Base-by-base conservation (phyloP, 2,888 invertebrate species). In the Mythimna ferrago region DNA sequence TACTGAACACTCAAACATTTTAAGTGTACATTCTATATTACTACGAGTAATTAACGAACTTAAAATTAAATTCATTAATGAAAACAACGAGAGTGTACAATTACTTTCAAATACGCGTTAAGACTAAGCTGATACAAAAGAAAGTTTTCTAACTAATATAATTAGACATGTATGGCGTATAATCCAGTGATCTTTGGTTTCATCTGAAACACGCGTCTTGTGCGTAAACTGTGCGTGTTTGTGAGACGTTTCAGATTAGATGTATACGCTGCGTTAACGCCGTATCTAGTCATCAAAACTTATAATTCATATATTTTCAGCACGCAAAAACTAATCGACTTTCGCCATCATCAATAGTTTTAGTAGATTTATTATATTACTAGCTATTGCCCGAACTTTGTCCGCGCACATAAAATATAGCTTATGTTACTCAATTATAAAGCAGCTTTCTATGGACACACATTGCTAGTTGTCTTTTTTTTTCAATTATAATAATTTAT, bases 151-250 rank as follows among this genome's bases (percentile, higher is more conserved):
- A 19, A 32, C 44, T 67, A 57, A 83, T 83, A 82, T 80, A 85
- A 86, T 86, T 77, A 86, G 73, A 86, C 71, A 82, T 73, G 67
- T 76, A 80, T 76, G 66, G 69, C 61, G 64, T 61, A 66, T 81
- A 77, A 86, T 84, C 85, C 83, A 48, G 38, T 64, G 73, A 86
- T 85, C 87, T 85, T 79, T 73, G 73, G 62, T 85, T 82, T 86
- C 76, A 85, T 86, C 83, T 77, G 75, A 75, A 76, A 70, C 62
- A 53, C 68, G 67, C 73, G 79, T 72, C 62, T 65, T 60, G 56
- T 82, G 85, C 85, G 85, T 82, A 68, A 70, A 78, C 54, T 38
- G 66, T 79, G 80, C 82, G 77, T 77, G 71, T 57, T 67, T 41
- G 26, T 78, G 14, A 86, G 60, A 65, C 38, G 14, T 73, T 74